Conservation (phyloP, 2,797 vertebrate genomes). For the Rhinichthys osculus region DNA sequence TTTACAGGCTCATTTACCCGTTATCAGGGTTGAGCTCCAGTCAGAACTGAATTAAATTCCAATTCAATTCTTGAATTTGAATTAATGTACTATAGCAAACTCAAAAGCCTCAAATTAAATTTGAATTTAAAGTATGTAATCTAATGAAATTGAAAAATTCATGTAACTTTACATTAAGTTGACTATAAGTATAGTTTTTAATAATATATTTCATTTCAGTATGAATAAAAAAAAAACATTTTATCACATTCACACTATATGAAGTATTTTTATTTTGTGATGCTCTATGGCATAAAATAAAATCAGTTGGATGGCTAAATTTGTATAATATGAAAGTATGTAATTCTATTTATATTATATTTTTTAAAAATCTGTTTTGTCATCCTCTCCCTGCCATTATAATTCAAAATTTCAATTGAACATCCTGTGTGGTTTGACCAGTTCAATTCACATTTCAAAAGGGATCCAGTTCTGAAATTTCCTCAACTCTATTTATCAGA, state of each 20-base stretch:
- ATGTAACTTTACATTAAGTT: neutral
- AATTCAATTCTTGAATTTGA: neutral
- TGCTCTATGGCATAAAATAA: neutral
- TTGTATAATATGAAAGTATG: neutral
- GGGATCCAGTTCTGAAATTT: neutral
- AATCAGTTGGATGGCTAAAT: neutral
- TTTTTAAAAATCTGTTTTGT: neutral
- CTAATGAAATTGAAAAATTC: too few relatives aligned
- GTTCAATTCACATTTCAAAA: neutral
- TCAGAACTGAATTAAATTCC: neutral
- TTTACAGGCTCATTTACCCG: neutral
- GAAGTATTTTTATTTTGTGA: neutral
- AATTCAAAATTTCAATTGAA: neutral
- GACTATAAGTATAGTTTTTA: neutral
- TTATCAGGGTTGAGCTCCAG: neutral
- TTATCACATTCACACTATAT: neutral
- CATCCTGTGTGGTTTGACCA: neutral
- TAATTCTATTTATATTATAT: neutral
- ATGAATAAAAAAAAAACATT: neutral
- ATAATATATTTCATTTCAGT: neutral
- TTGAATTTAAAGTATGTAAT: too few relatives aligned
- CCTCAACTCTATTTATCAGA: neutral
- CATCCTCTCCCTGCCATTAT: neutral
- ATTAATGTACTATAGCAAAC: neutral
- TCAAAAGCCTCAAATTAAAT: too few relatives aligned